Evolutionary conservation across 2,113 vertebrate species (phyloP).

Genomic region (Aleadryas rufinucha): DNA sequence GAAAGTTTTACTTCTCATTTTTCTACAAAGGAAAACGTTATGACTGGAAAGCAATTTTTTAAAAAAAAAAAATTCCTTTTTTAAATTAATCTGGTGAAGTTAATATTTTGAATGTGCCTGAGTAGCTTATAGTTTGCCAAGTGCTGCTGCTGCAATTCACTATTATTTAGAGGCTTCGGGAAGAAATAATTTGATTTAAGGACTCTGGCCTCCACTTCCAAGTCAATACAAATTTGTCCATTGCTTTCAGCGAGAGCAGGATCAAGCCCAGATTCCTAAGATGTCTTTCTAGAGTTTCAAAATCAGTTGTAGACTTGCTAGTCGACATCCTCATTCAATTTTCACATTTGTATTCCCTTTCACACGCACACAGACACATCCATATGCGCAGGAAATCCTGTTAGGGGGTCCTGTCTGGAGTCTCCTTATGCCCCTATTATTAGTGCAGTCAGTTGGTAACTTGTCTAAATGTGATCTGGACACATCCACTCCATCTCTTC

Average conservation of each 20-base stretch:
- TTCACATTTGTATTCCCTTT: not conserved
- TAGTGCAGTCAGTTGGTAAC: slow-evolving; percentile 81
- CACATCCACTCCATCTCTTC: slow-evolving; percentile 50
- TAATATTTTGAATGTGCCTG: not conserved
- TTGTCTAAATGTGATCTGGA: slow-evolving; percentile 81
- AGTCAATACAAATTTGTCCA: not conserved
- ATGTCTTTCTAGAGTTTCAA: not conserved
- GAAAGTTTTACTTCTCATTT: not conserved
- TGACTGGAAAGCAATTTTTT: not conserved
- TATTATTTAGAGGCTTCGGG: not conserved
- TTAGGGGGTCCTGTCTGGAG: not conserved
- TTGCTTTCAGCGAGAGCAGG: not conserved
- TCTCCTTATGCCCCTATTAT: slow-evolving; percentile 76
- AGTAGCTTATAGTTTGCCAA: not conserved
- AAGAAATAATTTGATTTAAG: not conserved
- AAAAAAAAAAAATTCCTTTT: not conserved
- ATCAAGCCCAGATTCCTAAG: not conserved
- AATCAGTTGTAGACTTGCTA: not conserved
- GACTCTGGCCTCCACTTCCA: not conserved
- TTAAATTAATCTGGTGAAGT: not conserved
- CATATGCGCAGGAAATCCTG: not conserved
- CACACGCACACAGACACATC: not conserved
- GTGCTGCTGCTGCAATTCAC: not conserved
- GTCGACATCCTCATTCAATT: not conserved
- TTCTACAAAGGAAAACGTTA: not conserved